These are phyloP conservation scores for Pomatorhinus ruficollis DNA, from an alignment of 2,113 vertebrate genomes.

Conservation along the genomic window DNA sequence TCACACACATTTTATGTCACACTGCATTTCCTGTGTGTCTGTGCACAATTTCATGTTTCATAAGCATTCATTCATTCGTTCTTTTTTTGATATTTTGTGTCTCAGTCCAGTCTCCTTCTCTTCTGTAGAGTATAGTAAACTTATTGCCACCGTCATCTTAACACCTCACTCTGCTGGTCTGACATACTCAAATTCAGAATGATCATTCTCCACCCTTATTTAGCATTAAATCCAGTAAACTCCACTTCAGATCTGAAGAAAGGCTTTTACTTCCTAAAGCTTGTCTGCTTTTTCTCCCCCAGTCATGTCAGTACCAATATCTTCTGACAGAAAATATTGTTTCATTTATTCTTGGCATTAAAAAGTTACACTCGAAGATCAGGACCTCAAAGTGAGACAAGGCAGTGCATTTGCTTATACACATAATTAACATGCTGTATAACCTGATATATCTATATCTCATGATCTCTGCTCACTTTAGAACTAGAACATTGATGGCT, in stretches of 20 bases:
- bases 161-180: neutral
- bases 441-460: neutral
- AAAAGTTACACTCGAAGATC: neutral
- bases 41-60: neutral
- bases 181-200: neutral
- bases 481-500: neutral
- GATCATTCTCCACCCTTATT: neutral
- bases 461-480: neutral
- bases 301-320: neutral
- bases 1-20: neutral
- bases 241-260: neutral
- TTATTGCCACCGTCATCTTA: neutral
- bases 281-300: neutral
- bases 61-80: neutral
- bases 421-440: neutral
- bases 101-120: neutral
- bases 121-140: fast-evolving
- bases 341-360: neutral
- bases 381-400: neutral
- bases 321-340: neutral
- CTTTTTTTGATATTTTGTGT: neutral
- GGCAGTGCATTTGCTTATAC: neutral
- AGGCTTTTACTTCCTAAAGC: neutral
- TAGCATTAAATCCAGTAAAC: neutral
- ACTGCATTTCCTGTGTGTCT: neutral